phyloP scores from a whole-genome alignment of 2,888 invertebrate species.

The Deroplatys truncata region DNA sequence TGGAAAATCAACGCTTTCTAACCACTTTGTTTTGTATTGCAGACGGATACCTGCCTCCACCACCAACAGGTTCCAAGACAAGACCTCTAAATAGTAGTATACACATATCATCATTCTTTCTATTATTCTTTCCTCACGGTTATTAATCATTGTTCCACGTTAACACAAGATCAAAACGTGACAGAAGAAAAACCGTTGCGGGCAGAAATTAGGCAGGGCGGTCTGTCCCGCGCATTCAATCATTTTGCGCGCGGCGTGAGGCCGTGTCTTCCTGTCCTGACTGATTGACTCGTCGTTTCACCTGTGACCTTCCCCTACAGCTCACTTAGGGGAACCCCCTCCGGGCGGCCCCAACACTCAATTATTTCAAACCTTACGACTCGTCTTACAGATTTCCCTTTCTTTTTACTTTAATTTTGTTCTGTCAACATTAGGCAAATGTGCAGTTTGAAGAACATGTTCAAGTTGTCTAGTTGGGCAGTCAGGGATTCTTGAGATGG shows the following conservation, averaged over 20 bases:
- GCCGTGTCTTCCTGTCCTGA: background rate
- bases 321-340: conserved; percentile 20
- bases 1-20: background rate
- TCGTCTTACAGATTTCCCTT: background rate
- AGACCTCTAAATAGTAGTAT: background rate
- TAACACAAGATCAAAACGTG: background rate
- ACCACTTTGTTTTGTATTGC: background rate
- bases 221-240: background rate
- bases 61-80: background rate
- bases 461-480: background rate
- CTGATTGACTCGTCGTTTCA: conserved; percentile 20
- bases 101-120: background rate
- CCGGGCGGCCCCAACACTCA: background rate
- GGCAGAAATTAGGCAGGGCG: background rate
- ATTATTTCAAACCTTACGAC: background rate
- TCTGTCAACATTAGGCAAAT: background rate
- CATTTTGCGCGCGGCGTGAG: background rate
- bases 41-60: too few relatives aligned
- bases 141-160: background rate
- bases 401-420: background rate
- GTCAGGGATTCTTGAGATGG: background rate
- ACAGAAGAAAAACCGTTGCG: background rate
- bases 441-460: background rate
- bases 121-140: background rate
- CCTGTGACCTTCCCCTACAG: conserved; percentile 19